Evolutionary conservation across 2,113 vertebrate species (phyloP).

Genomic region (Amblyornis subalaris): DNA sequence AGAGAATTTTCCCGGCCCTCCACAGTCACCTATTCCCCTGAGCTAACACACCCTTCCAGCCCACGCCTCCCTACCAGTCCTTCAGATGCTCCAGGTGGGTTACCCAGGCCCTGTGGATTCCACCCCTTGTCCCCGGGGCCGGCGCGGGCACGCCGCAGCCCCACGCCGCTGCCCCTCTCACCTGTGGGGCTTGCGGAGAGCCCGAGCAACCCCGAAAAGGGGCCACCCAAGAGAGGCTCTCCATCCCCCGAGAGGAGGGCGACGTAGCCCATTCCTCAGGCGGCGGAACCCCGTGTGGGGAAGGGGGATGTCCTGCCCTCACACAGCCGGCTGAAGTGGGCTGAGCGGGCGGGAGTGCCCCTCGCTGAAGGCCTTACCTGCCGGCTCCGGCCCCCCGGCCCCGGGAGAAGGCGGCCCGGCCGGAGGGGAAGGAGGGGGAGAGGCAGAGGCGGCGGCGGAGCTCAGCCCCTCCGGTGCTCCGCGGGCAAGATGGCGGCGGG

Average conservation of each 20-base stretch:
- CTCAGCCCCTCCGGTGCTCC: constrained; percentile 32
- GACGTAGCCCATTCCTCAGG: not conserved
- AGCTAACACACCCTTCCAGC: not conserved
- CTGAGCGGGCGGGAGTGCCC: not conserved
- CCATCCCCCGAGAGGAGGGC: not conserved
- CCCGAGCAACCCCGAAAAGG: not conserved
- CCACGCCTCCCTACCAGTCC: not conserved
- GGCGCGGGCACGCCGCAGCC: not conserved
- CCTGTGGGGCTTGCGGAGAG: not conserved
- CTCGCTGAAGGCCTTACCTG: constrained; percentile 38
- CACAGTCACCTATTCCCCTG: not conserved
- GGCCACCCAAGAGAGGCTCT: not conserved
- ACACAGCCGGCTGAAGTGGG: not conserved
- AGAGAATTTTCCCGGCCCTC: not conserved
- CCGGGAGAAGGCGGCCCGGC: not conserved
- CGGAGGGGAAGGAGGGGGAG: constrained; percentile 12
- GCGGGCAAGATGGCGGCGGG: constrained; percentile 68
- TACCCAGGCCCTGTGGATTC: not conserved
- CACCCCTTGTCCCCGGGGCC: not conserved
- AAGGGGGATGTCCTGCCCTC: not conserved
- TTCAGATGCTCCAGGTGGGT: not conserved
- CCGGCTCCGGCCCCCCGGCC: constrained; percentile 9
- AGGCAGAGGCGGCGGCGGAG: constrained; percentile 23
- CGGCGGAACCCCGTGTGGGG: not conserved
- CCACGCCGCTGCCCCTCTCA: not conserved